Evolutionary conservation across 2,888 invertebrate species (phyloP), one percentile per base, ranked within the genome.

Genomic region (Phasia obesa): DNA sequence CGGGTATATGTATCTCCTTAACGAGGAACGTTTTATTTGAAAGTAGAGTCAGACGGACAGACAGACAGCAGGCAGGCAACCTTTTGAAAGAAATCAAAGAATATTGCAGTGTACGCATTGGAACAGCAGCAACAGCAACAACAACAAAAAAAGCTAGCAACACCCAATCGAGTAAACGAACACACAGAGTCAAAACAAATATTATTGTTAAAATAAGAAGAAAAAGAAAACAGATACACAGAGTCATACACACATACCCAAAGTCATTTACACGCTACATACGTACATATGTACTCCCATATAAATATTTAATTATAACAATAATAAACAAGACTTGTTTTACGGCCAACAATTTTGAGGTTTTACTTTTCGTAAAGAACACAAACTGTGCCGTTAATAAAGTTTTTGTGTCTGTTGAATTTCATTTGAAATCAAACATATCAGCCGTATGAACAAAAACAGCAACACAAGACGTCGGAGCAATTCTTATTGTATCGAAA

Each of bases 401-500:
- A 65, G 65, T 31, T 35, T 17, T 51, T 2, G 11, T 53, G 60
- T 70, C 5, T 44, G 23, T 65, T 44, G n/a, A 47, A 35, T 53
- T 57, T 15, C 55, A 75, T 65, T 47, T 57, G 49, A 65, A 65
- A 75, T 65, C 55, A 75, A 75, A 75, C 57, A 65, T 35, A 49
- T 51, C 38, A 60, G 59, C 13, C 57, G 21, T 44, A 55, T 62
- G 17, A n/a, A 17, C 17, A 42, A n/a, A 62, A 38, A 49, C 55
- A 35, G 42, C 38, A 60, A 69, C 38, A 23, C 23, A 67, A 67
- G 67, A 76, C 76, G 64, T 64, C 57, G 57, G 23, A 17, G 31
- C 53, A 67, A 71, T 57, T 59, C 59, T 79, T 64, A 55, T 77
- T 62, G 82, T 85, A 85, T 85, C 81, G 85, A 85, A 85, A 85